Percentiles rank a stretch among this genome's conserved stretches.
These are phyloP conservation scores for Peromyscus californicus DNA, from an alignment of 2,113 vertebrate genomes.

Conservation along the genomic window DNA sequence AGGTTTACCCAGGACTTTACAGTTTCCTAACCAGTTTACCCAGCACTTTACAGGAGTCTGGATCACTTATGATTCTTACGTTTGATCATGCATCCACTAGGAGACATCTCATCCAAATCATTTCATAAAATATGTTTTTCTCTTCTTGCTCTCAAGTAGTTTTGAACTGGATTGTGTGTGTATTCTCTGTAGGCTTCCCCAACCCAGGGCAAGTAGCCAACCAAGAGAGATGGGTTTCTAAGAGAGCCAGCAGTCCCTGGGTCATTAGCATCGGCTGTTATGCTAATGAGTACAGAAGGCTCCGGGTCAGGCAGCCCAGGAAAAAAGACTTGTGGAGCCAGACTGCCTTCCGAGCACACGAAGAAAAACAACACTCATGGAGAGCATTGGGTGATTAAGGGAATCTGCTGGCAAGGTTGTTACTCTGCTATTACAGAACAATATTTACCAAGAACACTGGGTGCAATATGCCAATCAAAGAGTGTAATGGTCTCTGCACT, in stretches of 20 bases:
- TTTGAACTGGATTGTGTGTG: not conserved
- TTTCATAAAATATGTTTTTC: constrained; percentile 17
- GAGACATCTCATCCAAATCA: not conserved
- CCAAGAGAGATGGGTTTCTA: constrained; percentile 39
- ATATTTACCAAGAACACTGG: constrained; percentile 30
- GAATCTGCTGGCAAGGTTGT: not conserved
- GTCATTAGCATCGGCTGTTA: not conserved
- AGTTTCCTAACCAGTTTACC: not conserved
- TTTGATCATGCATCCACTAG: not conserved
- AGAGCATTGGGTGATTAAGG: not conserved
- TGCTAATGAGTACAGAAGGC: constrained; percentile 23
- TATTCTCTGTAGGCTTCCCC: not conserved
- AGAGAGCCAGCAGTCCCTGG: not conserved
- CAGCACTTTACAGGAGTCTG: not conserved
- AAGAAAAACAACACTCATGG: not conserved
- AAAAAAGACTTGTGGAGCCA: constrained; percentile 22
- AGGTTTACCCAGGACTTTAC: not conserved
- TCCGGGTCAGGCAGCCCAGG: not conserved
- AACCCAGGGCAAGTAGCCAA: not conserved
- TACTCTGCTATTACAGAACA: constrained; percentile 18
- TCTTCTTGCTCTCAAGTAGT: not conserved
- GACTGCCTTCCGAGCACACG: not conserved
- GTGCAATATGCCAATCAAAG: not conserved
- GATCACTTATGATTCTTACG: not conserved
- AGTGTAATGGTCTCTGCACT: not conserved